phyloP scores from a whole-genome alignment of 2,888 invertebrate genomes.

The Erpobdella octoculata region DNA sequence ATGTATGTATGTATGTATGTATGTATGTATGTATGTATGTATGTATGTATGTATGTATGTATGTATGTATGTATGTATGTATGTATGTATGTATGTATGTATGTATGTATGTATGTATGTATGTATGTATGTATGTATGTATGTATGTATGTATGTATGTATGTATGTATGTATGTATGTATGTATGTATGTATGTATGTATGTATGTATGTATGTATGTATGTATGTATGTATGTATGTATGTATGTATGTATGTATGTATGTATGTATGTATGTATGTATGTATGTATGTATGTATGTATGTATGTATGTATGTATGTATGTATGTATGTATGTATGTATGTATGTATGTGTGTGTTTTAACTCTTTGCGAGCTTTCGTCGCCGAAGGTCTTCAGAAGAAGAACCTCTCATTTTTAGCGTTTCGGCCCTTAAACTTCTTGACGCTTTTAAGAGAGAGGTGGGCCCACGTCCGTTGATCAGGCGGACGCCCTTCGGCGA shows the following conservation, averaged over 20 bases:
- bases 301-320: conserved; percentile 6
- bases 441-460: no score
- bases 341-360: no score
- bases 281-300: conserved; percentile 11
- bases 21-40: conserved; percentile 9
- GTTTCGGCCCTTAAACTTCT: no score
- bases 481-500: no score
- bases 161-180: conserved; percentile 21
- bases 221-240: conserved; percentile 16
- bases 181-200: conserved; percentile 13
- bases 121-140: conserved; percentile 32
- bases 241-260: conserved; percentile 10
- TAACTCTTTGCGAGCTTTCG: no score
- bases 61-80: conserved; percentile 24
- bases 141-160: conserved; percentile 28
- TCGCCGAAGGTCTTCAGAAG: no score
- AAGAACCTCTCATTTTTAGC: no score
- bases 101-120: conserved; percentile 27
- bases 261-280: conserved; percentile 13
- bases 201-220: conserved; percentile 12
- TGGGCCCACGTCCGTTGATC: no score
- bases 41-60: conserved; percentile 19
- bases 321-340: neutral
- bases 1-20: no score
- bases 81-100: conserved; percentile 22